These are phyloP conservation scores for Eclectus roratus DNA, from an alignment of 2,113 vertebrate species.

Conservation along the genomic window DNA sequence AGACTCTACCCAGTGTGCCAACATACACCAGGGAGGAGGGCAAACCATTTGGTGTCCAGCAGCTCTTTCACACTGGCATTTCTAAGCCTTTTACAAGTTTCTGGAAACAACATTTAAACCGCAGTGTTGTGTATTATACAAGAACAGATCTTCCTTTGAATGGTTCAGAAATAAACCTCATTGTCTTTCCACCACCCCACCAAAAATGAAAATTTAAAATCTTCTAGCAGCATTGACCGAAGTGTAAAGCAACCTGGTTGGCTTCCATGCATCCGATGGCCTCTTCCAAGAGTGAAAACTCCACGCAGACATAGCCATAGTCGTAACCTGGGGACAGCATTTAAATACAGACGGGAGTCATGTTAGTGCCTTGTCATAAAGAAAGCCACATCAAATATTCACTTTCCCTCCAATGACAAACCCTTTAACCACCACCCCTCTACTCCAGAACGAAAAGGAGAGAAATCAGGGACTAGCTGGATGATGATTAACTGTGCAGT, in stretches of 20 bases:
- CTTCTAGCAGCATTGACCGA: slow-evolving; percentile 93
- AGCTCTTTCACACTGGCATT: slow-evolving; percentile 26
- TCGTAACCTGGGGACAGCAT: slow-evolving; percentile 99
- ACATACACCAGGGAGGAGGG: slow-evolving; percentile 9
- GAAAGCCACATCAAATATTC: slow-evolving; percentile 76
- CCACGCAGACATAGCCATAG: slow-evolving; percentile 99
- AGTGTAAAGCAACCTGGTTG: slow-evolving; percentile 99
- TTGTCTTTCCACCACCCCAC: slow-evolving; percentile 79
- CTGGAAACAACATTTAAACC: slow-evolving; percentile 52
- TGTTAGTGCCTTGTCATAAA: slow-evolving; percentile 90
- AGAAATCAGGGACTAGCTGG: slow-evolving; percentile 38
- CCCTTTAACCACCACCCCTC: slow-evolving; percentile 64
- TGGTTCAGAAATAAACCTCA: slow-evolving; percentile 53
- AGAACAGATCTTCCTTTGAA: slow-evolving; percentile 62
- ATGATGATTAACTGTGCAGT: slow-evolving; percentile 46
- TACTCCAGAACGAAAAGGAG: slow-evolving; percentile 34
- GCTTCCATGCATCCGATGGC: slow-evolving; percentile 99
- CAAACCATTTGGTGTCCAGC: background rate
- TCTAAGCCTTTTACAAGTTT: slow-evolving; percentile 39
- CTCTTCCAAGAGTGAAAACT: slow-evolving; percentile 99
- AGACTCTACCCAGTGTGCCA: slow-evolving; percentile 3
- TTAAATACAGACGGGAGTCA: slow-evolving; percentile 99
- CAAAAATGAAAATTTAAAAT: slow-evolving; percentile 67
- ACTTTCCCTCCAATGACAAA: slow-evolving; percentile 71
- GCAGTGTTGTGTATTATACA: slow-evolving; percentile 11